Conservation (phyloP, 1,140 invertebrate species). For the Orussus abietinus region DNA sequence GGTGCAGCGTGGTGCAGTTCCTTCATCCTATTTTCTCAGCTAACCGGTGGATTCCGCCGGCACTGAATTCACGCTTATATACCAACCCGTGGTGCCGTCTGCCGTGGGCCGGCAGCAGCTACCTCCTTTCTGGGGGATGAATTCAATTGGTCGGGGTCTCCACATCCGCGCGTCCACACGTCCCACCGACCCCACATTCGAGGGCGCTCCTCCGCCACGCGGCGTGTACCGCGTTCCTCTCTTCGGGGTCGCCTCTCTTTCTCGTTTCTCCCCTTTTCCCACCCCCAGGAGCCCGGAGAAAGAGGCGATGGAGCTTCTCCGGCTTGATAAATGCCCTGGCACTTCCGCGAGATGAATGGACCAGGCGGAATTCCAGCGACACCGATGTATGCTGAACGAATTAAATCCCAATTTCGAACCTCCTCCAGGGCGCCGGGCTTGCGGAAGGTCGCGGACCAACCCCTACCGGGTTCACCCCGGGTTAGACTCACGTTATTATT, state of each 20-base stretch:
- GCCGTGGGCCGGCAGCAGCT: neutral
- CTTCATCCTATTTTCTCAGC: neutral
- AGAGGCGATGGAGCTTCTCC: too few species aligned
- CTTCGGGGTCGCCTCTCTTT: too few species aligned
- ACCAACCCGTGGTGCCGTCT: neutral
- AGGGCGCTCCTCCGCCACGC: too few species aligned
- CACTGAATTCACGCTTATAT: neutral
- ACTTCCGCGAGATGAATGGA: slow-evolving; percentile 21
- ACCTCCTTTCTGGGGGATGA: neutral
- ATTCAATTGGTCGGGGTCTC: neutral
- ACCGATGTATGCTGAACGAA: slow-evolving; percentile 23
- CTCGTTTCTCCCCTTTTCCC: too few species aligned
- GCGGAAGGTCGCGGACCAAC: slow-evolving; percentile 27
- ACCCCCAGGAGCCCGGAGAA: too few species aligned
- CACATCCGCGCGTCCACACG: neutral
- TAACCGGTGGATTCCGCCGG: neutral
- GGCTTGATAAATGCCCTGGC: slow-evolving; percentile 23
- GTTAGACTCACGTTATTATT: slow-evolving; percentile 10
- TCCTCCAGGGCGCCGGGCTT: slow-evolving; percentile 12
- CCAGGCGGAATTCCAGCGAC: slow-evolving; percentile 16
- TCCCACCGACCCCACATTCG: neutral
- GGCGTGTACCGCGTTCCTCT: too few species aligned
- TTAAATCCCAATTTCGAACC: slow-evolving; percentile 18
- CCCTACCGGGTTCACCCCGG: slow-evolving; percentile 18
- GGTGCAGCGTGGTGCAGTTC: too few species aligned